Conservation (phyloP, 2,797 vertebrate species). For the Onychomys arenicola region DNA sequence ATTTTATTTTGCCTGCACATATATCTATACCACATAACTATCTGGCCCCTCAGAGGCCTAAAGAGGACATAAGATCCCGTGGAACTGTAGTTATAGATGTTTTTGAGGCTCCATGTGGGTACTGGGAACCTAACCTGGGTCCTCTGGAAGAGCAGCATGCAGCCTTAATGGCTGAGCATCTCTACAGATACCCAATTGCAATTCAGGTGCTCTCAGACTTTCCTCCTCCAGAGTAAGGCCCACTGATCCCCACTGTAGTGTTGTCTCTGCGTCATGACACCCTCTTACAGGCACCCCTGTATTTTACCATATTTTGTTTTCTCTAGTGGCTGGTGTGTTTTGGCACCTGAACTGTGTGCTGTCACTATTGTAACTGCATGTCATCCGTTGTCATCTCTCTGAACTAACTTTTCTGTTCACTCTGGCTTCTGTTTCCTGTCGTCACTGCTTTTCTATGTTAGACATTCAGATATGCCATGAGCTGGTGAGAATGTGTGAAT, state of each 20-base stretch:
- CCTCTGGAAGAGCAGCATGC: background rate
- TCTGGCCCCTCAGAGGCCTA: background rate
- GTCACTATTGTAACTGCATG: background rate
- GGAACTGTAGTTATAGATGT: background rate
- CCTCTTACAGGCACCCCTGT: background rate
- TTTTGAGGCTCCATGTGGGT: background rate
- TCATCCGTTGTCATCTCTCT: background rate
- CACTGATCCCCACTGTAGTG: background rate
- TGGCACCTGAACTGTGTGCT: rapidly evolving
- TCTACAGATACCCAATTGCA: background rate
- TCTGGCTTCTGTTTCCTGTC: background rate
- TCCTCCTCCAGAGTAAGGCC: background rate
- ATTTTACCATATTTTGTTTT: background rate
- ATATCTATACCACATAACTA: background rate
- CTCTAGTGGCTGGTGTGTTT: background rate
- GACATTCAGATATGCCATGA: background rate
- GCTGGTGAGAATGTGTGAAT: background rate
- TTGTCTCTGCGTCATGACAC: background rate
- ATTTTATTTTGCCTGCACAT: background rate
- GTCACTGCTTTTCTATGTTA: background rate
- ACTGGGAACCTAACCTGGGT: background rate
- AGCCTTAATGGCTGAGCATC: background rate
- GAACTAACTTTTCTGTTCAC: background rate
- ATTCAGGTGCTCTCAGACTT: background rate
- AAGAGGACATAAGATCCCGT: background rate